These are phyloP conservation scores for Phrynocephalus forsythii DNA, from an alignment of 2,797 vertebrate species.

Conservation along the genomic window DNA sequence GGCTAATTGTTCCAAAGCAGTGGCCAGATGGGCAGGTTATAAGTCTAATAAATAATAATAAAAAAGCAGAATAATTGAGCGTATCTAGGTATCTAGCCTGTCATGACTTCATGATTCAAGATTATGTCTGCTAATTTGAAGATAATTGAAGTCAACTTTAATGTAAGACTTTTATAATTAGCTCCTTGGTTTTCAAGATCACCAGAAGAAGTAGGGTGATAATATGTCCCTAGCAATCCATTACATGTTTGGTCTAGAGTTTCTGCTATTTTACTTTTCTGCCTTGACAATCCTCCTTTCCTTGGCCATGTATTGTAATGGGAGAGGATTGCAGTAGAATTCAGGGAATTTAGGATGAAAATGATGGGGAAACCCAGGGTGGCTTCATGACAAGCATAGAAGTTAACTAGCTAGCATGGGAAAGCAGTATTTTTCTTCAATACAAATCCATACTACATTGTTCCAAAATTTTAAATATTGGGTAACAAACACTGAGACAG, in stretches of 20 bases:
- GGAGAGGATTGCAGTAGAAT: not conserved
- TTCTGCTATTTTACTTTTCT: not conserved
- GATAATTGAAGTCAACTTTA: not conserved
- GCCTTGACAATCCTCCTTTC: not conserved
- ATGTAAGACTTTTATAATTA: not conserved
- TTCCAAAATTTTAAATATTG: no score
- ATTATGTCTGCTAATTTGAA: not conserved
- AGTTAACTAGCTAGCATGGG: not conserved
- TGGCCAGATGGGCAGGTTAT: no score
- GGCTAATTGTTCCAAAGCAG: not conserved
- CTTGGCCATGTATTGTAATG: no score
- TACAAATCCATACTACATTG: not conserved
- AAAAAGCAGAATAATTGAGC: not conserved
- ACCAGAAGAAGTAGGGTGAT: not conserved
- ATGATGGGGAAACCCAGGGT: not conserved
- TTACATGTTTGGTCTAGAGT: not conserved
- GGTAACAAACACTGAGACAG: no score
- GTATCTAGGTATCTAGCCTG: slow-evolving; percentile 9
- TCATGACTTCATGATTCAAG: not conserved
- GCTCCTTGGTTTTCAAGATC: not conserved
- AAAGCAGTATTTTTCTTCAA: not conserved
- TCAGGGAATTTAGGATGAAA: not conserved
- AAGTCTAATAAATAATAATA: no score
- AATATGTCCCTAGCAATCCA: not conserved
- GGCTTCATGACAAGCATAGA: not conserved